Base-by-base conservation (phyloP, 1,140 invertebrate species). In the Cotesia vestalis region DNA sequence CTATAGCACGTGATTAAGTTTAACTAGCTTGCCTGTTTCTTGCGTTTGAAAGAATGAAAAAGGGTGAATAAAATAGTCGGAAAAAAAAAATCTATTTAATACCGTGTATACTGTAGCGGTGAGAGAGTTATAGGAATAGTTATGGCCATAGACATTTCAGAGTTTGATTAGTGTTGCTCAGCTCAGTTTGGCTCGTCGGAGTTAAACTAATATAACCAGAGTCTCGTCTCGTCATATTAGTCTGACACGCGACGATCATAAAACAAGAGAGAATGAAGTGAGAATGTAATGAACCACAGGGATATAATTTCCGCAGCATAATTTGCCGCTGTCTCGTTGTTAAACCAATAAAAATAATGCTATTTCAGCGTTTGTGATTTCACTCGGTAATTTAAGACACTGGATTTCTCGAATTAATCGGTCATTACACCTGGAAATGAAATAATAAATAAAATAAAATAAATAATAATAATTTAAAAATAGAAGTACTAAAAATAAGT, bases 321-420 rank as follows among this genome's bases (percentile, higher is more conserved):
- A 66, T 66, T 46, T 66, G 61, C 12, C 14, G 12, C 46, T 60
- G 27, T 27, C 20, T 20, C 11, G 14, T 59, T 38, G 14, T 46
- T 46, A 17, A 52, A 61, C 38, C 38, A 38, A 62, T 70, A 60
- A 70, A 70, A 70, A 70, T 70, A 36, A 70, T 38, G 68, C 57
- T 17, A 70, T 70, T 70, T 70, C 61, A 35, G 27, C 59, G 61
- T 51, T 70, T 27, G 68, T 40, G 38, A 51, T 62, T 70, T 62
- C 60, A 70, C 68, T 35, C 1, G 12, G 35, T 59, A 57, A 60
- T 57, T 35, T 57, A 40, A 27, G 17, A 40, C 17, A 17, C 8
- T 59, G n/a, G 66, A 69, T 69, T 69, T 69, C 66, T 69, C 66
- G 53, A 69, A 69, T 69, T 55, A 69, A 60, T 69, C 55, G 66